phyloP scores from a whole-genome alignment of 2,888 invertebrate species.

The Flexamia atlantica region DNA sequence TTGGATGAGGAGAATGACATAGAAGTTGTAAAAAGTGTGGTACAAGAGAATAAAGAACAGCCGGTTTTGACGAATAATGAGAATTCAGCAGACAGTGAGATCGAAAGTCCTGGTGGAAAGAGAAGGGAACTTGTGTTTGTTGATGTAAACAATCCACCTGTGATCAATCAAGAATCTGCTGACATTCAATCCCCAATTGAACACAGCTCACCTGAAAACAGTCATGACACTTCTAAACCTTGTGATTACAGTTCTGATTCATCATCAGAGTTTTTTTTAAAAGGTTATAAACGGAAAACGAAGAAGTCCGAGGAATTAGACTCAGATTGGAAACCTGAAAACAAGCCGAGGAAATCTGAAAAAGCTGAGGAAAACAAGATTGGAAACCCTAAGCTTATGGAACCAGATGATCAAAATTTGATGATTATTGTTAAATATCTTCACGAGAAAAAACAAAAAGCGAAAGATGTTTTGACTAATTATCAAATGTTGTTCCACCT shows the following conservation, averaged over 20 bases:
- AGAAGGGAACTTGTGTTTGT: background rate
- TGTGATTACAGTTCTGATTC: background rate
- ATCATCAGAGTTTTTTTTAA: background rate
- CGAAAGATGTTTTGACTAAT: background rate
- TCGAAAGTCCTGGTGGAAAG: background rate
- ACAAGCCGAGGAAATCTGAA: background rate
- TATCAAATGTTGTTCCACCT: background rate
- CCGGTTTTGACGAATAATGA: background rate
- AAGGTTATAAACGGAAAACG: slow-evolving; percentile 11
- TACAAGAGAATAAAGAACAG: background rate
- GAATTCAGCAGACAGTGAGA: background rate
- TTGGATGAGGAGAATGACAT: background rate
- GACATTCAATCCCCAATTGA: background rate
- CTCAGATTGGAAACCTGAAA: background rate
- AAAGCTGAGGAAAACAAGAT: background rate
- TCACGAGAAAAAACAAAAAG: background rate
- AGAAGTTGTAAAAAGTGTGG: background rate
- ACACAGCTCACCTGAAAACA: background rate
- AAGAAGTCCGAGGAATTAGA: background rate
- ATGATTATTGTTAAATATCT: background rate
- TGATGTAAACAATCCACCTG: background rate
- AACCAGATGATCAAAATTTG: background rate
- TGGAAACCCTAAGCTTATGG: background rate
- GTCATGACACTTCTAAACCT: background rate
- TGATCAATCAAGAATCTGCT: background rate